Conservation (phyloP, 2,797 vertebrate species). For the Basileuterus tristriatus region DNA sequence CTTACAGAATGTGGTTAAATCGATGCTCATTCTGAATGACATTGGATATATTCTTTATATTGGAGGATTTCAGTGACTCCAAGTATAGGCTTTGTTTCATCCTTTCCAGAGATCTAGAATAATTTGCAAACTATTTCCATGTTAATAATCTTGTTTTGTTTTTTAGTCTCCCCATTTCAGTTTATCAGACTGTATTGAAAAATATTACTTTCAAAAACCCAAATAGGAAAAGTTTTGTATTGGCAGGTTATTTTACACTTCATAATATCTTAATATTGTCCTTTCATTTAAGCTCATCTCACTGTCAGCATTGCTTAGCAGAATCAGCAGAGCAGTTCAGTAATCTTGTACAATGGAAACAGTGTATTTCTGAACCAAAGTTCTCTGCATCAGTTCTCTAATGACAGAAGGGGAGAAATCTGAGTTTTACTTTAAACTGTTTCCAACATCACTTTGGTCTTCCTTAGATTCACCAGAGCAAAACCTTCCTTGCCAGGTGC, state of each 20-base stretch:
- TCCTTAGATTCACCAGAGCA: not conserved
- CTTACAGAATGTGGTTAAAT: not conserved
- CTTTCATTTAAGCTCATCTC: not conserved
- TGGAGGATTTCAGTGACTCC: not conserved
- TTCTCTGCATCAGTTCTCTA: not conserved
- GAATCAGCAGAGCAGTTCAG: not conserved
- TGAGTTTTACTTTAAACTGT: not conserved
- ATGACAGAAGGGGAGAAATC: not conserved
- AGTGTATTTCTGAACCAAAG: not conserved
- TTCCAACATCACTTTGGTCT: not conserved
- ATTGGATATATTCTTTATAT: not conserved
- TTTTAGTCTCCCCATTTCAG: not conserved
- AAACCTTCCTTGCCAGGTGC: not conserved
- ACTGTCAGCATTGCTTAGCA: fast-evolving
- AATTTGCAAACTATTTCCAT: not conserved
- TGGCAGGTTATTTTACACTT: not conserved
- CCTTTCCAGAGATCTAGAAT: not conserved
- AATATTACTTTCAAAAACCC: not conserved
- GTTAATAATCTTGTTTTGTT: not conserved
- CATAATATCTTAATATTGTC: not conserved
- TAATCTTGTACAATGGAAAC: not conserved
- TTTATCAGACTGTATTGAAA: not conserved
- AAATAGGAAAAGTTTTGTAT: not conserved
- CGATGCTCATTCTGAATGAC: not conserved
- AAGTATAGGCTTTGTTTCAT: not conserved